A percentile compares a stretch with the other conserved stretches of the same genome.
phyloP scores from a whole-genome alignment of 2,888 invertebrate genomes.

The Bugula neritina region DNA sequence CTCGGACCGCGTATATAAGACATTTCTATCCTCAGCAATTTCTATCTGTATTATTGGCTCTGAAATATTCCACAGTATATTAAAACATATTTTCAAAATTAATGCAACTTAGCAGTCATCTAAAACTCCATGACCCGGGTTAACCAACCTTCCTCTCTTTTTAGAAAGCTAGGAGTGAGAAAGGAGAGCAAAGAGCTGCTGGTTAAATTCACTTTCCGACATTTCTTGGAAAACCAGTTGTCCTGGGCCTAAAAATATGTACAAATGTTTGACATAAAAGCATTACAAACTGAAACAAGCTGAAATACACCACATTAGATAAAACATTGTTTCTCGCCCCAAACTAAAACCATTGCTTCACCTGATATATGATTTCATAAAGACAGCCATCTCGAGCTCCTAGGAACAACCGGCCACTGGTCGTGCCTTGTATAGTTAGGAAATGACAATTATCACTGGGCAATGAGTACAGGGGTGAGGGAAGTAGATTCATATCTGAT shows the following conservation, averaged over 20 bases:
- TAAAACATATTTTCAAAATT: no score
- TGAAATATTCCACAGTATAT: no score
- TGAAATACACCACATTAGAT: no score
- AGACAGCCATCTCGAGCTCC: constrained; percentile 89
- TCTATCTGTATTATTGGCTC: constrained; percentile 80
- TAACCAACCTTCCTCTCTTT: constrained; percentile 23
- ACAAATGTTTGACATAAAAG: no score
- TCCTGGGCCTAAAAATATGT: constrained; percentile 45
- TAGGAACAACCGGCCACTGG: constrained; percentile 82
- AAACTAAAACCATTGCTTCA: no score
- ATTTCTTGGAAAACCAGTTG: constrained; percentile 91
- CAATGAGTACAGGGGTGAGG: constrained; percentile 87
- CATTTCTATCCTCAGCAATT: constrained; percentile 79
- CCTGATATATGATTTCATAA: constrained; percentile 91
- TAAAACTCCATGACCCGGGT: no score
- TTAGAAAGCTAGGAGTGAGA: constrained; percentile 24
- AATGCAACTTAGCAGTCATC: no score
- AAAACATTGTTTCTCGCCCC: no score
- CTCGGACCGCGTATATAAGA: constrained; percentile 82
- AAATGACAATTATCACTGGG: constrained; percentile 79
- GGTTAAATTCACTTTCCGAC: constrained; percentile 81
- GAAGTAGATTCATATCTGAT: constrained; percentile 76
- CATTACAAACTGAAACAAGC: no score
- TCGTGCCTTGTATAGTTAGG: constrained; percentile 73
- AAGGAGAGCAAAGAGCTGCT: constrained; percentile 19